Evolutionary conservation across 2,797 vertebrate genomes (phyloP), one percentile per base, ranked within the genome.

Genomic region (Catostomus latipinnis): DNA sequence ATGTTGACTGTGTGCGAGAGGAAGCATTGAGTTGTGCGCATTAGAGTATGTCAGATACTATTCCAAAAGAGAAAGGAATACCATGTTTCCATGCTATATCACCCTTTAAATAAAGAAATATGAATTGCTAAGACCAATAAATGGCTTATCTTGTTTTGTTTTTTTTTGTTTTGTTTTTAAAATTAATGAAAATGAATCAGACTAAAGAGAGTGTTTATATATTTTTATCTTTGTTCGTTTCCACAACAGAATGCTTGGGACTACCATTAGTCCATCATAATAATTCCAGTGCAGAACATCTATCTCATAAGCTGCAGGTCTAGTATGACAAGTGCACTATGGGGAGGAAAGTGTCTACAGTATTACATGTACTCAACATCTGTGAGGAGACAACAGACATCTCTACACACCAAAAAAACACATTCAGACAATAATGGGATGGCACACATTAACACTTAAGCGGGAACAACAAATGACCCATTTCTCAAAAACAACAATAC

Each of bases 271-370:
- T 54, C 52, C 45, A 18, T 71, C 61, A 49, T 48, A 67, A 57
- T 45, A 68, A 74, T 54, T 43, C 56, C 34, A 62, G 61, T 52
- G 45, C 16, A 16, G n/a, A 60, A 52, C 71, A 67, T 71, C 58
- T n/a, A 82, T 80, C 74, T 81, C 82, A 86, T 78, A 88, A 85
- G 80, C 85, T 67, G 52, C 52, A 78, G 81, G 61, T 79, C 67
- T 61, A 80, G 58, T 48, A 76, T 70, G 74, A 81, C 52, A 84
- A 83, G 71, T 67, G 86, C 82, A 84, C 76, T 48, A 65, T 66
- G 48, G 69, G 73, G 34, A 54, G 9, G 46, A 78, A 86, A 86
- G 75, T 61, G 81, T 77, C 76, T 82, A 85, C 73, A 83, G 81
- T 81, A 49, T 71, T 63, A 84, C 71, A 68, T 34, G 62, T 74